Conservation (phyloP, 2,113 vertebrate species). For the Catharus bicknelli region DNA sequence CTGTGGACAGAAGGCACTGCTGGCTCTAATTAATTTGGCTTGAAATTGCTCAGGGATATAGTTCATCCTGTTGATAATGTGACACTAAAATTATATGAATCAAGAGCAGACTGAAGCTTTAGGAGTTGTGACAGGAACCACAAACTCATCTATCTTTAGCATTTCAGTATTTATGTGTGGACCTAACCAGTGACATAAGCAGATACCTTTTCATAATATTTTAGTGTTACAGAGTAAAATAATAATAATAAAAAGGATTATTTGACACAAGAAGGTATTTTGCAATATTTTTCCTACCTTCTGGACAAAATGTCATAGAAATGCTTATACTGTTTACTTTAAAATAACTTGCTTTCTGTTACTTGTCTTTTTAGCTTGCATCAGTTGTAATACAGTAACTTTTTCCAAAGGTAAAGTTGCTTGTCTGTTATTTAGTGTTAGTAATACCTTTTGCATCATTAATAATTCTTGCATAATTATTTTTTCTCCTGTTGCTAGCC, state of each 20-base stretch:
- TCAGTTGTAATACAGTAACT: background rate
- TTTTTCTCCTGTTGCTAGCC: background rate
- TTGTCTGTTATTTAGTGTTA: background rate
- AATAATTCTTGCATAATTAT: background rate
- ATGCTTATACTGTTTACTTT: background rate
- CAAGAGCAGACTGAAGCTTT: background rate
- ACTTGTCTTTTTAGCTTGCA: background rate
- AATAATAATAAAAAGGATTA: background rate
- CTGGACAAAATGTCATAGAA: background rate
- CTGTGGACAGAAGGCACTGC: background rate
- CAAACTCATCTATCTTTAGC: background rate
- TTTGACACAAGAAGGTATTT: background rate
- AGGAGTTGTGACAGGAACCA: background rate
- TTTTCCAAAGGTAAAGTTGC: background rate
- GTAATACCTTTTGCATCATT: background rate
- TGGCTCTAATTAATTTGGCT: constrained; percentile 15
- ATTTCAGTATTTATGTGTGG: background rate
- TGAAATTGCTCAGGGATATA: constrained; percentile 20
- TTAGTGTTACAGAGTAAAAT: background rate
- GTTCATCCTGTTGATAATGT: constrained; percentile 28
- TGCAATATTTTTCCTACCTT: background rate
- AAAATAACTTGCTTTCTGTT: background rate
- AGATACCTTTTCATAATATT: background rate
- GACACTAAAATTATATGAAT: background rate
- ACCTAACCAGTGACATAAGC: background rate